Evolutionary conservation across 1,140 invertebrate genomes (phyloP), one percentile per base, ranked within the genome.

Genomic region (Psix sp.): DNA sequence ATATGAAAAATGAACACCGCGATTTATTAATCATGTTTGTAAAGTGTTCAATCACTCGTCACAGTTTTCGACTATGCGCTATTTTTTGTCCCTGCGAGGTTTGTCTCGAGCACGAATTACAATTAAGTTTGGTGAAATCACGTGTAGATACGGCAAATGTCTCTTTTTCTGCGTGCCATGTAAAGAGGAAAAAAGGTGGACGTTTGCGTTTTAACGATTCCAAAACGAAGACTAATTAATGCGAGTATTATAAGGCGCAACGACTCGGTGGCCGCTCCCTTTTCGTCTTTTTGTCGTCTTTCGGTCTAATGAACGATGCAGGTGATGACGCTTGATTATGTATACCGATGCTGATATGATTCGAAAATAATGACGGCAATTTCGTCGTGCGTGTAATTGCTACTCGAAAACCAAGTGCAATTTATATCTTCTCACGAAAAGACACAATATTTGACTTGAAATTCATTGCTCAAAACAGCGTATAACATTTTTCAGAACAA

Each of bases 361-460:
- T 63, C 42, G 26, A 56, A 57, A 57, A 57, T 57, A 57, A 67
- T 57, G 26, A 51, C 36, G 20, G 42, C 31, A 39, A 56, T 67
- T 57, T 67, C 52, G 36, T 38, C 20, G 10, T 26, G 18, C 42
- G 51, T 42, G 24, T 63, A 45, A 63, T n/a, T 52, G 17, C 24
- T 29, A n/a, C n/a, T 45, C 42, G 51, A 56, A 66, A 66, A 56
- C 40, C 18, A 7, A 15, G 11, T 9, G 40, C 38, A 40, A 67
- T 57, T 56, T 57, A 67, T 67, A 24, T 5, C 9, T 24, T 9
- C 4, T 24, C 9, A 24, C 21, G 9, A 24, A 5, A 4, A 24
- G 4, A 5, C 21, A 24, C 21, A 24, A 5, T 24, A 5, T 24
- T 24, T n/a, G n/a, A n/a, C n/a, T n/a, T n/a, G n/a, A n/a, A n/a